Base-by-base conservation (phyloP, 2,797 vertebrate genomes). In the Crenuchus spilurus region DNA sequence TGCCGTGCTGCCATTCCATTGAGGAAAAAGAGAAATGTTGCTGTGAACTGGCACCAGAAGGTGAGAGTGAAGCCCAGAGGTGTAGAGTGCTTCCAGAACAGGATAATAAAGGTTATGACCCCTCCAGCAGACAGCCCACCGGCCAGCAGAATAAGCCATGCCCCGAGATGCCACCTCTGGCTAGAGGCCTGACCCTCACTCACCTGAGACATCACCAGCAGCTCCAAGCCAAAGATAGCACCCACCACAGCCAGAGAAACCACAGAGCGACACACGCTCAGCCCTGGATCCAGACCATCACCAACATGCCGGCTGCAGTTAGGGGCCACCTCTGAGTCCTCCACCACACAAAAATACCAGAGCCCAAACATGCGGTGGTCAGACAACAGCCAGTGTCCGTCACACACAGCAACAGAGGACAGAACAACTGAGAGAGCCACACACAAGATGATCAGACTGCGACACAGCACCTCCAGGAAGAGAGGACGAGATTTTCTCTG, bases 201-300 rank as follows among this genome's bases (percentile, higher is more conserved):
- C 68, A 93, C 87, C 63, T 94, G 94, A 18, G 94, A 95, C 62
- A 94, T 90, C 75, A 94, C 93, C 46, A 94, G 89, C 77, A 95
- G 80, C 87, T 94, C 93, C 86, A 95, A 72, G n/a, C 94, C 93
- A 7, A 95, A 94, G 46, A 95, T 90, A 9, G 93, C 92, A 0
- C 88, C 85, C 30, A 94, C 94, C 2, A 94, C 90, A 0, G 92
- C 93, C 66, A 94, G 75, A 24, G 90, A 82, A 0, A 87, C 83
- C 63, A 87, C 16, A 0, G 81, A 89, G 16, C 93, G 90, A 22
- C 87, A 88, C 42, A 90, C 72, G 35, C 84, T 84, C 72, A 91
- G 67, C 1, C 91, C 89, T 7, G 81, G 1, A 0, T 81, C 84
- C 71, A 93, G 75, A 8, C 90, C 83, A 76, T 85, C 78, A 20